Percentiles rank a stretch among this genome's conserved stretches.
Conservation (phyloP, 1,140 invertebrate genomes). For the Potamilus streckersoni region DNA sequence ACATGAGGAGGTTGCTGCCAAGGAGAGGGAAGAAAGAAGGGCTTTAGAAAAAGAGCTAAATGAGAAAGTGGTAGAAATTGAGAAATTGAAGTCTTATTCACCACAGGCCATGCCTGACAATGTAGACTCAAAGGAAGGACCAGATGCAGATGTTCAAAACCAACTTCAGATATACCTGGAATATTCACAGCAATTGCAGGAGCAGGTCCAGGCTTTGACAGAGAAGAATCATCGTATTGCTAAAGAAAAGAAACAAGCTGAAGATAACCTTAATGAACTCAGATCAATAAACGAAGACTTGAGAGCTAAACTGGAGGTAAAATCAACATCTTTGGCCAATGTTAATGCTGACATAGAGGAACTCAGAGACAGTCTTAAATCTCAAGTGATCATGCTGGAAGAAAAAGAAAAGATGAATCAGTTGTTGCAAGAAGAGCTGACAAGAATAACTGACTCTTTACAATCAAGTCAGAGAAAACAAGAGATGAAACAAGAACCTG, state of each 20-base stretch:
- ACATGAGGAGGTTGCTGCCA: background rate
- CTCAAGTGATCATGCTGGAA: constrained; percentile 8
- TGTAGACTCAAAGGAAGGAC: too few relatives aligned
- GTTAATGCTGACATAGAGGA: too few relatives aligned
- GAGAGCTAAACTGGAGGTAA: too few relatives aligned
- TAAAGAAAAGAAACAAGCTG: background rate
- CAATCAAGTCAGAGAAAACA: constrained; percentile 8
- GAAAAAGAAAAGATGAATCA: constrained; percentile 26
- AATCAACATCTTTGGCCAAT: too few relatives aligned
- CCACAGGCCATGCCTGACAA: too few relatives aligned
- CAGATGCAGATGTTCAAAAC: too few relatives aligned
- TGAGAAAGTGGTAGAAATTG: too few relatives aligned
- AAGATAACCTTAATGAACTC: too few relatives aligned
- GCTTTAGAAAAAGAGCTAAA: background rate
- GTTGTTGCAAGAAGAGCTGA: constrained; percentile 17
- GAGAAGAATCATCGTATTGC: constrained; percentile 5
- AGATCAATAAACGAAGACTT: too few relatives aligned
- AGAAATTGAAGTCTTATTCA: too few relatives aligned
- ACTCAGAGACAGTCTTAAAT: constrained; percentile 4
- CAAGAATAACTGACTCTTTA: constrained; percentile 1
- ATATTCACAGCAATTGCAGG: background rate
- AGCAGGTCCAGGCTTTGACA: background rate
- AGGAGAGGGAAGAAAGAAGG: background rate
- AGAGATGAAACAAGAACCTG: constrained; percentile 4
- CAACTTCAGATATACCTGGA: too few relatives aligned